These are phyloP conservation scores for Ceraclea dissimilis DNA, from an alignment of 2,888 invertebrate genomes.

Conservation along the genomic window DNA sequence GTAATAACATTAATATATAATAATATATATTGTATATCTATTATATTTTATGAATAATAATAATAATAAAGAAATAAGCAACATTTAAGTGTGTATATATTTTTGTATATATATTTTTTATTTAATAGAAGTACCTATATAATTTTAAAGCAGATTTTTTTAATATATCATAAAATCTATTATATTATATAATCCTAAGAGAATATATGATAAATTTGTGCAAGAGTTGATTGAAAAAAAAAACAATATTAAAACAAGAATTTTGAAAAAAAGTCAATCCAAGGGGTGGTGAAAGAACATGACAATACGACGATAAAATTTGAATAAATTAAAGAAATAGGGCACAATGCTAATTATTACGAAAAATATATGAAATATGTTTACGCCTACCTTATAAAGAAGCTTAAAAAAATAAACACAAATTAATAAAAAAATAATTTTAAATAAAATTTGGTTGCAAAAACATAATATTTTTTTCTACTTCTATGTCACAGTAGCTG, in stretches of 20 bases:
- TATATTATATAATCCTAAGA: background rate
- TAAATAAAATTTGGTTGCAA: background rate
- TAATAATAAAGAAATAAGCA: too few relatives aligned
- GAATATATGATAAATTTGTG: background rate
- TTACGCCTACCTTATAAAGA: too few relatives aligned
- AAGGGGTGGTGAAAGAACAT: background rate
- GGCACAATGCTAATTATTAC: background rate
- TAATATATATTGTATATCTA: background rate
- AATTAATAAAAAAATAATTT: background rate
- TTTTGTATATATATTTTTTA: background rate
- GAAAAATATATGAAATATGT: background rate
- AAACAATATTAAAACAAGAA: background rate
- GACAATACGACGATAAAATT: background rate
- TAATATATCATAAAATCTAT: too few relatives aligned
- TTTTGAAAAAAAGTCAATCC: background rate
- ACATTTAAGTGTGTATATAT: background rate
- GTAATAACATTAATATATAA: background rate
- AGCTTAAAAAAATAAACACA: background rate
- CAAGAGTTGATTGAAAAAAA: background rate
- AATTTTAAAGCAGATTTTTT: too few relatives aligned
- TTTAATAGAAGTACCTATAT: too few relatives aligned
- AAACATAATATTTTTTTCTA: background rate
- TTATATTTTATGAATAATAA: background rate
- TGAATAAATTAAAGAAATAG: background rate
- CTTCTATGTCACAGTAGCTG: background rate